These are phyloP conservation scores for Adoxophyes honmai DNA, from an alignment of 1,140 invertebrate species.

Conservation along the genomic window DNA sequence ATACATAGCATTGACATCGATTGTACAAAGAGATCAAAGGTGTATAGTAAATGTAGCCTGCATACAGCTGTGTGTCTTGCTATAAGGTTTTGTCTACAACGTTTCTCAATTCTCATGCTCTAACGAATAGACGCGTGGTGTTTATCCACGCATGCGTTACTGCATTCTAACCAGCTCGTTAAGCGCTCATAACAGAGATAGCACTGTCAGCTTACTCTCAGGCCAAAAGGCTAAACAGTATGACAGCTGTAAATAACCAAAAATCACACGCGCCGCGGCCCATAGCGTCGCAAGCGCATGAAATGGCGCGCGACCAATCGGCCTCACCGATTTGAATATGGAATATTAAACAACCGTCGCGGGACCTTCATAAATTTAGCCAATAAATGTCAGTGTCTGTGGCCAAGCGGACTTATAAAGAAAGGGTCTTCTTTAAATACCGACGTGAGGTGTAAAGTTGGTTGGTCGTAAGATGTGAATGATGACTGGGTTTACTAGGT, in stretches of 20 bases:
- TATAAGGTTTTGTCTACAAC: no score
- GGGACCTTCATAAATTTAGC: conserved; percentile 20
- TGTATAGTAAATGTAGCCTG: no score
- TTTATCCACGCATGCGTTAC: no score
- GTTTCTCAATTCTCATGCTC: no score
- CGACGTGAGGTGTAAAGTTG: conserved; percentile 11
- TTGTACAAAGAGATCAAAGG: no score
- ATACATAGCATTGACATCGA: no score
- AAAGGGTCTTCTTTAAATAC: neutral
- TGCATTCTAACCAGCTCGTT: neutral
- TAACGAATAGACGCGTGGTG: no score
- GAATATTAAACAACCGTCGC: conserved; percentile 17
- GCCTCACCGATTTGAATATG: conserved; percentile 19
- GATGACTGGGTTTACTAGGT: no score
- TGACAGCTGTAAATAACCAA: conserved; percentile 16
- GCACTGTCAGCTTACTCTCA: conserved; percentile 14
- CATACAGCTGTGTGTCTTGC: no score
- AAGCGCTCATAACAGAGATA: conserved; percentile 16
- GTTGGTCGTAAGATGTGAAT: neutral
- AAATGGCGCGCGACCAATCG: conserved; percentile 21
- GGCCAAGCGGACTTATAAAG: neutral
- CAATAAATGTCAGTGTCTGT: conserved; percentile 18
- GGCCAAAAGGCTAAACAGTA: conserved; percentile 11
- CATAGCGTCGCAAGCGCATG: conserved; percentile 6
- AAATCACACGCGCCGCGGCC: conserved; percentile 17